Evolutionary conservation across 92 coral and sea anemone species (phyloP).

Genomic region (Galaxea fascicularis): DNA sequence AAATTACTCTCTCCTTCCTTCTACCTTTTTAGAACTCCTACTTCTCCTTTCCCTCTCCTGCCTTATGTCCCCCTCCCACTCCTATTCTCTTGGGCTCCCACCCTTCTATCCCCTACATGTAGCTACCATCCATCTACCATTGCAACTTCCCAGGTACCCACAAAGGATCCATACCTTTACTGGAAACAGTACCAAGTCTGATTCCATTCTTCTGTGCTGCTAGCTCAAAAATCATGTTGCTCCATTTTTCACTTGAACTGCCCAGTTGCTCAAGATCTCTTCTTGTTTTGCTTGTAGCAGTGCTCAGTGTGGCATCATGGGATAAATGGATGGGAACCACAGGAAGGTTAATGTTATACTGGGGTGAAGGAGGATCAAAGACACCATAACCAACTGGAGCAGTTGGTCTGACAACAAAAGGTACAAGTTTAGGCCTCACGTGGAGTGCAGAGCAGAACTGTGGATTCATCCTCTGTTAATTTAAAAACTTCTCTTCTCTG

Average conservation of each 20-base stretch:
- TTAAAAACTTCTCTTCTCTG: neutral
- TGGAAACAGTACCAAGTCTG: slow-evolving; percentile 49
- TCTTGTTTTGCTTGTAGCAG: slow-evolving; percentile 29
- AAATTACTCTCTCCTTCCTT: too few relatives aligned
- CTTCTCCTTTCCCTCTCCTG: too few relatives aligned
- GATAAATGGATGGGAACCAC: neutral
- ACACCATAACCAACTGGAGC: slow-evolving; percentile 9
- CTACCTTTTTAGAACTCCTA: too few relatives aligned
- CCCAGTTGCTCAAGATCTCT: slow-evolving; percentile 23
- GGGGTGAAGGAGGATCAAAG: neutral
- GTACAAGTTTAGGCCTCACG: slow-evolving; percentile 7
- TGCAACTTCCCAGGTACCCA: too few relatives aligned
- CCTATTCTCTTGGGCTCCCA: too few relatives aligned
- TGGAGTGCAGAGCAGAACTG: slow-evolving; percentile 12
- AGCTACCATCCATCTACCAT: too few relatives aligned
- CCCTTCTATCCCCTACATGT: too few relatives aligned
- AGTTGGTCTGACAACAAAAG: slow-evolving; percentile 27
- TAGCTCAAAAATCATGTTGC: slow-evolving; percentile 39
- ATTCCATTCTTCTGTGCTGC: slow-evolving; percentile 80
- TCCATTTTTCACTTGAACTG: neutral
- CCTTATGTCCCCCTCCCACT: too few relatives aligned
- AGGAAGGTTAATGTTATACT: neutral
- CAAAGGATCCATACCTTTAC: slow-evolving; percentile 50
- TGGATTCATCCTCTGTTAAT: slow-evolving; percentile 16
- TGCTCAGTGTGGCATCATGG: neutral